Evolutionary conservation across 1,140 invertebrate genomes (phyloP).

Genomic region (Rhynchophorus ferrugineus): DNA sequence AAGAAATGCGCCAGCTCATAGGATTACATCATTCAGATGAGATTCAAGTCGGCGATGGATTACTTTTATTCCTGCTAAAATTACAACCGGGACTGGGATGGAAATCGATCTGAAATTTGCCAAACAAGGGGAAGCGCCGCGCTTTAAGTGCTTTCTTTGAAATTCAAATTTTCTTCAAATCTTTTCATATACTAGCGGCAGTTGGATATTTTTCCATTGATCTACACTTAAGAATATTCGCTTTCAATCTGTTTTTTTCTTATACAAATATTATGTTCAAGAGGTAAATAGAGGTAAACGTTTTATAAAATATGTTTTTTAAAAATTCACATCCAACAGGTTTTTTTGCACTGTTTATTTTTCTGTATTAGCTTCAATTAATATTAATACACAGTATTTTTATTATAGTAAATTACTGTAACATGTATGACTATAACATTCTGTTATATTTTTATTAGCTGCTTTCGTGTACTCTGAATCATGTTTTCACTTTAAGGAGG

Average conservation of each 20-base stretch:
- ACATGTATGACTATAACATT: no score
- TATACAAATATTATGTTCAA: neutral
- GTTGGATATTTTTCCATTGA: neutral
- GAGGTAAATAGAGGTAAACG: no score
- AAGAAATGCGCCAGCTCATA: slow-evolving; percentile 12
- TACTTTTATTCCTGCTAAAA: slow-evolving; percentile 11
- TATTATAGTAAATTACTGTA: no score
- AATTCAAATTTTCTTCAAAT: neutral
- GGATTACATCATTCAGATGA: slow-evolving; percentile 18
- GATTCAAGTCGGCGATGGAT: slow-evolving; percentile 11
- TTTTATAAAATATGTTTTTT: no score
- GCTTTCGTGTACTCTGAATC: no score
- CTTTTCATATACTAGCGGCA: neutral
- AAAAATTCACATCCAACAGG: no score
- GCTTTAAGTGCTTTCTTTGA: neutral
- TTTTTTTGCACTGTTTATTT: no score
- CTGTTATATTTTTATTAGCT: no score
- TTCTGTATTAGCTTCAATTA: no score
- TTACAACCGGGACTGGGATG: slow-evolving; percentile 1
- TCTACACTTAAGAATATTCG: no score
- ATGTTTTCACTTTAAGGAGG: no score
- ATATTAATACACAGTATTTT: no score
- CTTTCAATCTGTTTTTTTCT: neutral
- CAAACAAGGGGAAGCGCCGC: neutral
- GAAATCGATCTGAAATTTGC: slow-evolving; percentile 7